Evolutionary conservation across 2,797 vertebrate genomes (phyloP).

Genomic region (Phalanger gymnotis): DNA sequence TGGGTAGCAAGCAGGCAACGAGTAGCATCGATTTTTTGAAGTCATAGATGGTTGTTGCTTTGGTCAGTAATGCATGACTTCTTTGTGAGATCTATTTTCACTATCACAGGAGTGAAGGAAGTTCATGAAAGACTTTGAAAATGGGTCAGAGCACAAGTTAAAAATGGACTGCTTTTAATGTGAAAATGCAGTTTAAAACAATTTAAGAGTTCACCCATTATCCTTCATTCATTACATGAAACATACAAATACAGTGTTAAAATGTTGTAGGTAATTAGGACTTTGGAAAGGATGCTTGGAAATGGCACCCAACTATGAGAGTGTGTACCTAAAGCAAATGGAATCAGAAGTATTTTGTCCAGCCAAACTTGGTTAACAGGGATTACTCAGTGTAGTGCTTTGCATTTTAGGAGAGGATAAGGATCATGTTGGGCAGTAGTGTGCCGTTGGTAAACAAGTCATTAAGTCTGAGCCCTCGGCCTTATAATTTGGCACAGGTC

Average conservation of each 20-base stretch:
- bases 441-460: neutral
- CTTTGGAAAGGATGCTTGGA: constrained; percentile 14
- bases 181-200: neutral
- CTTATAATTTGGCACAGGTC: neutral
- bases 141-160: neutral
- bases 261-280: neutral
- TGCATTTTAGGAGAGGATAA: neutral
- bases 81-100: neutral
- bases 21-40: neutral
- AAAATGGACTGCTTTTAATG: neutral
- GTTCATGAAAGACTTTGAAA: constrained; percentile 28
- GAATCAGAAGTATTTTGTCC: neutral
- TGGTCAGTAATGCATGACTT: neutral
- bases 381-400: neutral
- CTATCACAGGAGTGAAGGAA: neutral
- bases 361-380: neutral
- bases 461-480: neutral
- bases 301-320: neutral
- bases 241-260: neutral
- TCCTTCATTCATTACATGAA: neutral
- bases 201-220: neutral
- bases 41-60: neutral
- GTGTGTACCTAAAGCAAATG: neutral
- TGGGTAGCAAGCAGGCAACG: neutral
- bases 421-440: neutral